A percentile compares a stretch with the other conserved stretches of the same genome.
Evolutionary conservation across 2,888 invertebrate genomes (phyloP).

Genomic region (Hypomecis atomaria): DNA sequence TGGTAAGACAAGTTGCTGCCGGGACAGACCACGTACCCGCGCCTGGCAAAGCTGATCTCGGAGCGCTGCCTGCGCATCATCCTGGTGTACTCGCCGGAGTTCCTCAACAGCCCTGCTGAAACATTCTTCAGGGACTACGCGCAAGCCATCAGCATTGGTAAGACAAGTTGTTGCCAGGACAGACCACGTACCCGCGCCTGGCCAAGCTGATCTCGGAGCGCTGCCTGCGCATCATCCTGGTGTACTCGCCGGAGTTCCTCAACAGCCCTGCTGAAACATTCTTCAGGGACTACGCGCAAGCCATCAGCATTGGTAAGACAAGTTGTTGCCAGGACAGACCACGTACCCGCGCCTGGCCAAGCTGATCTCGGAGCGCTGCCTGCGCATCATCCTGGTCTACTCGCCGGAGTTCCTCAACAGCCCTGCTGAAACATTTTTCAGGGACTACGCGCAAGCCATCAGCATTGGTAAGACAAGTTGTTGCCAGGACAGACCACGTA

Average conservation of each 20-base stretch:
- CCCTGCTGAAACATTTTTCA: constrained; percentile 90
- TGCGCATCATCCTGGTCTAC: constrained; percentile 90
- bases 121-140: constrained; percentile 92
- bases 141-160: constrained; percentile 92
- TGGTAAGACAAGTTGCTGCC: constrained; percentile 78
- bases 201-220: constrained; percentile 89
- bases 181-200: constrained; percentile 85
- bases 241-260: constrained; percentile 91
- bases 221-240: constrained; percentile 91
- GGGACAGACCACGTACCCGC: constrained; percentile 72
- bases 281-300: constrained; percentile 92
- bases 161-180: constrained; percentile 42
- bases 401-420: constrained; percentile 91
- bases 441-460: constrained; percentile 86
- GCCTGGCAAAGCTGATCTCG: constrained; percentile 88
- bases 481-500: constrained; percentile 40
- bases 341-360: constrained; percentile 87
- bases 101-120: constrained; percentile 89
- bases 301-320: constrained; percentile 89
- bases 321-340: constrained; percentile 39
- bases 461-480: constrained; percentile 43
- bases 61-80: constrained; percentile 92
- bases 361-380: constrained; percentile 90
- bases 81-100: constrained; percentile 91
- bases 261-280: constrained; percentile 90